Base-by-base conservation (phyloP, 2,888 invertebrate species). In the Molorchus minor region DNA sequence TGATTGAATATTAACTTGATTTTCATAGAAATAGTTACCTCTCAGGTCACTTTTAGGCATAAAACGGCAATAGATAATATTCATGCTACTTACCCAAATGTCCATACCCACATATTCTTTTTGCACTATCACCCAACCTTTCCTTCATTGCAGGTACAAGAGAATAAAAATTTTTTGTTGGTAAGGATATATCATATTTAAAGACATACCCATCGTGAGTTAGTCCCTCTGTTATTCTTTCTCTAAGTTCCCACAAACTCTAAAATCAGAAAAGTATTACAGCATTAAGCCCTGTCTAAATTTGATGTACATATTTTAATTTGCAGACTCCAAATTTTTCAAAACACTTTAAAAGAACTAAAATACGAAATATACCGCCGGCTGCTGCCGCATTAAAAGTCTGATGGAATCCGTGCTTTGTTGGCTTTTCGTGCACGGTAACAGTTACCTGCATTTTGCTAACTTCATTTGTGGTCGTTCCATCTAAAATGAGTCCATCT, bases 141-240 rank as follows among this genome's bases (percentile, higher is more conserved):
- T 88, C 81, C 20, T 84, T 82, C 78, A 94, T 84, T 21, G 85
- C 85, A 13, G 89, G 87, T 2, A 97, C 92, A 36, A 97, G 83
- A 13, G 89, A 86, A 79, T 98, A 98, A 81, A 95, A 98, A 55
- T 89, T 80, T 5, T 85, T 81, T 33, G 93, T 81, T 0, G 98
- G 98, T 56, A 98, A 79, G 0, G 98, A 97, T 2, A 99, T 86
- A 79, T 99, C 99, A 77, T 98, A 98, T 78, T 98, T 98, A 81
- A 93, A 97, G 47, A 93, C 89, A 80, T 94, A 96, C 4, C 97
- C 97, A 68, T 93, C 93, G 7, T 82, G 77, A 58, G 91, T 76
- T 10, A 93, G 84, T 0, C 91, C 89, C 61, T 89, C 90, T 0
- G 94, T 87, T 41, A 97, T 90, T 56, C 90, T 84, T 81, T 98